These are phyloP conservation scores for Eremophila alpestris DNA, from an alignment of 2,797 vertebrate species.

Conservation along the genomic window DNA sequence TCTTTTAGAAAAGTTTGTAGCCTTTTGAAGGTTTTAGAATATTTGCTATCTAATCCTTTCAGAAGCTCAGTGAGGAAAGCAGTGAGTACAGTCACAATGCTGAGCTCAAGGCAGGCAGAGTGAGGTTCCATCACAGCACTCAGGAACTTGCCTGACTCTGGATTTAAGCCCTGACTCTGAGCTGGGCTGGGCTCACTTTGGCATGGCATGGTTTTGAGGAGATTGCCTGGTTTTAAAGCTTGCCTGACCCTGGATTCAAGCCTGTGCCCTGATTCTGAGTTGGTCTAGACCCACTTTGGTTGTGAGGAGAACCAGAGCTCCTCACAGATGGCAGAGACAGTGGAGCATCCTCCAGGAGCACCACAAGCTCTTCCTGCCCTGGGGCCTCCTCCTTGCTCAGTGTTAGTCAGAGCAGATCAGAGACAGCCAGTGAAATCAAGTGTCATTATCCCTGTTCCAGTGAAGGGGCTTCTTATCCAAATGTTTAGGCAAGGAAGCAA, in stretches of 20 bases:
- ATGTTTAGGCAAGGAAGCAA: neutral
- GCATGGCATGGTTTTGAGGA: neutral
- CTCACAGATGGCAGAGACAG: rapidly evolving
- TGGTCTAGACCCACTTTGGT: rapidly evolving
- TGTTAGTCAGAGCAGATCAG: neutral
- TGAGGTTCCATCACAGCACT: too few species aligned
- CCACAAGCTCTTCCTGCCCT: neutral
- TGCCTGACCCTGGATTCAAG: neutral
- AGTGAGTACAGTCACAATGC: rapidly evolving
- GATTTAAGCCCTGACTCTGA: neutral
- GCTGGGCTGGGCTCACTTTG: rapidly evolving
- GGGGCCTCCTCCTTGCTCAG: neutral
- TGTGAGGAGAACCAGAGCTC: neutral
- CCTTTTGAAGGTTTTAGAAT: neutral
- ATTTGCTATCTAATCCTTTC: slow-evolving; percentile 2
- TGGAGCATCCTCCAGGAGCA: neutral
- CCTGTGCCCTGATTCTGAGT: neutral
- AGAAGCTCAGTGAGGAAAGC: neutral
- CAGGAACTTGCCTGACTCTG: neutral
- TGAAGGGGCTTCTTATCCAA: neutral
- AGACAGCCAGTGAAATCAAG: neutral
- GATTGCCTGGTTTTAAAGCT: neutral
- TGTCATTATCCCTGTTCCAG: neutral
- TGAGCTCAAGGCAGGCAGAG: neutral
- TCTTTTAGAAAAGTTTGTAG: neutral